These are phyloP conservation scores for Amblyornis subalaris DNA, from an alignment of 2,113 vertebrate genomes.

Conservation along the genomic window DNA sequence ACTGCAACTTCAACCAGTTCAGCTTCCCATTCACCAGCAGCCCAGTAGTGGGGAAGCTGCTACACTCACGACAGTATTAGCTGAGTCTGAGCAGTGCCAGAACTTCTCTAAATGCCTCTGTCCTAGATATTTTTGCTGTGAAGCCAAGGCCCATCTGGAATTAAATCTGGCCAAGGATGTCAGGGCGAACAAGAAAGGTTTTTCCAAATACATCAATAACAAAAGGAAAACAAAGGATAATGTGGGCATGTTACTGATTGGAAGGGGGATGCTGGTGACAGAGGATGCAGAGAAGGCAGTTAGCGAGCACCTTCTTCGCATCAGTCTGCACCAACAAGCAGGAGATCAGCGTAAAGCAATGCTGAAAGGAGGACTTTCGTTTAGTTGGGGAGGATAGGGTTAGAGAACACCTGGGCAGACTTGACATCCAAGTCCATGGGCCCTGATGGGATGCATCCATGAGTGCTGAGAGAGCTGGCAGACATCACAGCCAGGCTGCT, in stretches of 20 bases:
- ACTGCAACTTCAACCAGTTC: not conserved
- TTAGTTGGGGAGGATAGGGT: not conserved
- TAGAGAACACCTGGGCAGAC: not conserved
- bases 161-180: not conserved
- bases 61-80: not conserved
- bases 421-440: not conserved
- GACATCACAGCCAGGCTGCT: not conserved
- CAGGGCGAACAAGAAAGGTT: not conserved
- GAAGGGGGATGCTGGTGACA: not conserved
- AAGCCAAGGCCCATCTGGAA: not conserved
- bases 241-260: not conserved
- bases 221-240: not conserved
- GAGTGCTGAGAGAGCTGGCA: not conserved
- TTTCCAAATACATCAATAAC: not conserved
- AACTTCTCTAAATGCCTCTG: not conserved
- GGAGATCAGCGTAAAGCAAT: not conserved
- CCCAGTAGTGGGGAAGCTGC: not conserved
- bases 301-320: not conserved
- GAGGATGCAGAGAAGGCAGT: not conserved
- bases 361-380: not conserved
- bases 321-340: not conserved
- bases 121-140: not conserved
- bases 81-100: not conserved
- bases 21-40: not conserved
- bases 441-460: not conserved